phyloP scores from a whole-genome alignment of 2,888 invertebrate species.

The Heteromurus nitidus region DNA sequence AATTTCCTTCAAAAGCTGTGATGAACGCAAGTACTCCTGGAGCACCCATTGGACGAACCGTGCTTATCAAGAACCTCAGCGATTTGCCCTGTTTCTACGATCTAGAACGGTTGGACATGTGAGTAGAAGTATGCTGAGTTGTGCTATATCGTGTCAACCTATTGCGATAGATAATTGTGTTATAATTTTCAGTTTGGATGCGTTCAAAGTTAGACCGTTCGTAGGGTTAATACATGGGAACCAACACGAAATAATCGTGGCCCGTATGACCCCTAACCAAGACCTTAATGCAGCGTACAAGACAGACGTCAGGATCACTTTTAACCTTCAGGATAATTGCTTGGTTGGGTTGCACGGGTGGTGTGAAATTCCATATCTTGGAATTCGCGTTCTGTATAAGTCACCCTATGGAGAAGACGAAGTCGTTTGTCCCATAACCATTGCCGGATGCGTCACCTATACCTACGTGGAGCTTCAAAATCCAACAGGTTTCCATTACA shows the following conservation, averaged over 20 bases:
- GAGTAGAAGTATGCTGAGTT: not conserved
- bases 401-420: slow-evolving; percentile 43
- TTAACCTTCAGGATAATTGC: slow-evolving; percentile 67
- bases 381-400: slow-evolving; percentile 47
- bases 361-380: slow-evolving; percentile 59
- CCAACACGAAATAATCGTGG: slow-evolving; percentile 65
- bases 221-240: slow-evolving; percentile 65
- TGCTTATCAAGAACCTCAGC: slow-evolving; percentile 66
- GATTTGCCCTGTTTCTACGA: slow-evolving; percentile 66
- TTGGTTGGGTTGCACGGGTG: slow-evolving; percentile 55
- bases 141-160: no score
- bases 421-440: slow-evolving; percentile 65
- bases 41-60: slow-evolving; percentile 51
- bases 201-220: slow-evolving; percentile 51
- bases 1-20: slow-evolving; percentile 46
- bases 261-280: slow-evolving; percentile 46
- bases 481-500: slow-evolving; percentile 67
- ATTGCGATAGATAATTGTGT: no score
- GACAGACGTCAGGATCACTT: slow-evolving; percentile 34
- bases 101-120: slow-evolving; percentile 53
- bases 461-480: slow-evolving; percentile 62
- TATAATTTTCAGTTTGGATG: slow-evolving; percentile 1
- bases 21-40: slow-evolving; percentile 66
- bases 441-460: slow-evolving; percentile 60
- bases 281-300: slow-evolving; percentile 30